Evolutionary conservation across 2,113 vertebrate genomes (phyloP).

Genomic region (Corythornis vintsioides): DNA sequence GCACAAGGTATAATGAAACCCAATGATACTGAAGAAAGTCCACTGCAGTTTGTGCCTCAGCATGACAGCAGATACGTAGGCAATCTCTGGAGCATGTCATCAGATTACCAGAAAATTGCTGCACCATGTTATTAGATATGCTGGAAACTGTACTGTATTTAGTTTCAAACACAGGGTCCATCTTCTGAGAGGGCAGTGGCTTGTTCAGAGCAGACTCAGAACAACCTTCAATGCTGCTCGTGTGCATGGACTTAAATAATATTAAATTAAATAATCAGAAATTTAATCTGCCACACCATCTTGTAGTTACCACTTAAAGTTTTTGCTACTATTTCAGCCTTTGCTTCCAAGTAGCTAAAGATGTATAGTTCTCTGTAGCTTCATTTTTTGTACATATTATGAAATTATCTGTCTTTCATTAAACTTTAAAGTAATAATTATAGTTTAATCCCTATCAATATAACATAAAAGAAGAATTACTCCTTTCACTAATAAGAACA

Average conservation of each 20-base stretch:
- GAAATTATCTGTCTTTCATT: neutral
- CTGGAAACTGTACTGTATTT: neutral
- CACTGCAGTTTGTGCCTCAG: neutral
- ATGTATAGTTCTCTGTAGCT: neutral
- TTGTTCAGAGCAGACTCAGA: neutral
- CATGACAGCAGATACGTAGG: fast-evolving
- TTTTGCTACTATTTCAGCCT: neutral
- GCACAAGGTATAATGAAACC: neutral
- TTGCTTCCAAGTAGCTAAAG: neutral
- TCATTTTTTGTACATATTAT: neutral
- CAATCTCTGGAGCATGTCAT: neutral
- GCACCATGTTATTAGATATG: neutral
- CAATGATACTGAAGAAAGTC: neutral
- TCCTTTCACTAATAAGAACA: neutral
- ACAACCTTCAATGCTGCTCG: fast-evolving
- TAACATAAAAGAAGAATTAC: neutral
- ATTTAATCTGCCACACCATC: neutral
- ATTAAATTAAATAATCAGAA: neutral
- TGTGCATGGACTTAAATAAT: neutral
- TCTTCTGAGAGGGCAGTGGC: neutral
- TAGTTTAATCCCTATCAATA: neutral
- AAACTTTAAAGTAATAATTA: neutral
- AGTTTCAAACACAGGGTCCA: neutral
- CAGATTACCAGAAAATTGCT: slow-evolving; percentile 1
- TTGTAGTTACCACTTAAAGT: neutral